These are phyloP conservation scores for Drosophila pruinosa DNA, from an alignment of 1,140 invertebrate species.

Conservation along the genomic window DNA sequence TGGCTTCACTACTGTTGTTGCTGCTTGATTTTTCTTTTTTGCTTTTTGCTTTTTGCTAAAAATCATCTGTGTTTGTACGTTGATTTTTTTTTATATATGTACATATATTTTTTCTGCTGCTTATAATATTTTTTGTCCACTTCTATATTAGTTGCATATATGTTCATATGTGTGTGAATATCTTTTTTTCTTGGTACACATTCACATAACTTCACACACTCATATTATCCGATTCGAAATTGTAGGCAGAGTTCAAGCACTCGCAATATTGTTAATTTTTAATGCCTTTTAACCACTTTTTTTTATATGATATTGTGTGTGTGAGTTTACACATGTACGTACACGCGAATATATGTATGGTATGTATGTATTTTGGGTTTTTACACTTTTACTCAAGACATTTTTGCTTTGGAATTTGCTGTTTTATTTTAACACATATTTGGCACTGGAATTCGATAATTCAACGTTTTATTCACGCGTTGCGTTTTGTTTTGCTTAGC, in stretches of 20 bases:
- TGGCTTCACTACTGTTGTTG: conserved; percentile 65
- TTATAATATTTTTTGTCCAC: conserved; percentile 73
- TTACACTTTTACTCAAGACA: conserved; percentile 74
- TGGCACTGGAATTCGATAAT: conserved; percentile 51
- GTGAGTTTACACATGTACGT: conserved; percentile 20
- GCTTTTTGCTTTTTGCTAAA: conserved; percentile 73
- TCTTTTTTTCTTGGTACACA: conserved; percentile 61
- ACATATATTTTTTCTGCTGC: conserved; percentile 57
- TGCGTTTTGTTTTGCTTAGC: conserved; percentile 18
- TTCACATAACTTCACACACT: conserved; percentile 34
- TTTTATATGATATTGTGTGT: conserved; percentile 36
- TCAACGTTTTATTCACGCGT: conserved; percentile 14
- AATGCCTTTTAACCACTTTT: conserved; percentile 64
- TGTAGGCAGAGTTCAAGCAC: conserved; percentile 56
- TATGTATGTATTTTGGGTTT: conserved; percentile 56
- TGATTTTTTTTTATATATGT: conserved; percentile 63
- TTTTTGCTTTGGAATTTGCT: conserved; percentile 57
- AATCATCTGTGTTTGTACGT: conserved; percentile 79
- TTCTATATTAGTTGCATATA: conserved; percentile 71
- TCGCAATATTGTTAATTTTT: conserved; percentile 66
- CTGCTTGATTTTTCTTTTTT: conserved; percentile 75
- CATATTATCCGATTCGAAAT: conserved; percentile 34
- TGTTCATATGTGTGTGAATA: conserved; percentile 54
- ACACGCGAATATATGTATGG: conserved; percentile 27
- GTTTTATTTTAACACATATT: conserved; percentile 26